Percentiles rank a stretch among this genome's conserved stretches.
Conservation (phyloP, 2,113 vertebrate species). For the Hippocampus comes region DNA sequence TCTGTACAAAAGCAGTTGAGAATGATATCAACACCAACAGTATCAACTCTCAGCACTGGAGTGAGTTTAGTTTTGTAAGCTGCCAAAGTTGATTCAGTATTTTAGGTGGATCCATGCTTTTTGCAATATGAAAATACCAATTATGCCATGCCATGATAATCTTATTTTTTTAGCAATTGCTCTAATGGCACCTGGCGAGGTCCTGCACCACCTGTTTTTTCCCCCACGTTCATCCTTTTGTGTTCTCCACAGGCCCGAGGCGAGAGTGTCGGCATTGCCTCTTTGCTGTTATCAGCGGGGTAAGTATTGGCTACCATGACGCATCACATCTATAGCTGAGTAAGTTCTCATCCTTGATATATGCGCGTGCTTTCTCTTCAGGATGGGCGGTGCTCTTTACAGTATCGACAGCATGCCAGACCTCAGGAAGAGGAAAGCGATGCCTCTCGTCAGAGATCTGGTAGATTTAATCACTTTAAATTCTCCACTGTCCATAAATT, state of each 20-base stretch:
- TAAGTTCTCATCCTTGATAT: not conserved
- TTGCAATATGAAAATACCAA: not conserved
- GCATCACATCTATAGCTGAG: conserved; percentile 4
- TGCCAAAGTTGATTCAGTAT: not conserved
- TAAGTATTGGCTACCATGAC: conserved; percentile 44
- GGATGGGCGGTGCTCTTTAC: conserved; percentile 93
- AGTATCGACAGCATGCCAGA: conserved; percentile 99
- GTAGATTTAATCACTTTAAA: conserved; percentile 75
- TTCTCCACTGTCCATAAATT: conserved; percentile 24
- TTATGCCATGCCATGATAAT: not conserved
- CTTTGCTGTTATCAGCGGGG: conserved; percentile 74
- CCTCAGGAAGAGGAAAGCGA: conserved; percentile 96
- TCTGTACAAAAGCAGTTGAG: too few species aligned
- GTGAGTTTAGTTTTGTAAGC: too few species aligned
- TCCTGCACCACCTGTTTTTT: conserved; percentile 10
- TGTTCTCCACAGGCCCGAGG: conserved; percentile 76
- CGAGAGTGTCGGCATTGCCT: conserved; percentile 73
- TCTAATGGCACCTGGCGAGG: conserved; percentile 12
- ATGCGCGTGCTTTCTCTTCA: conserved; percentile 58
- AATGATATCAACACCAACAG: too few species aligned
- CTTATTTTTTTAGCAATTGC: not conserved
- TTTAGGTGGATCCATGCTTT: not conserved
- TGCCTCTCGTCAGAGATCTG: conserved; percentile 96
- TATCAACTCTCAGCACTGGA: too few species aligned
- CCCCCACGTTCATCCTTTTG: conserved; percentile 14